Percentiles rank a stretch among this genome's conserved stretches.
These are phyloP conservation scores for Teleopsis dalmanni DNA, from an alignment of 1,140 invertebrate genomes.

Conservation along the genomic window DNA sequence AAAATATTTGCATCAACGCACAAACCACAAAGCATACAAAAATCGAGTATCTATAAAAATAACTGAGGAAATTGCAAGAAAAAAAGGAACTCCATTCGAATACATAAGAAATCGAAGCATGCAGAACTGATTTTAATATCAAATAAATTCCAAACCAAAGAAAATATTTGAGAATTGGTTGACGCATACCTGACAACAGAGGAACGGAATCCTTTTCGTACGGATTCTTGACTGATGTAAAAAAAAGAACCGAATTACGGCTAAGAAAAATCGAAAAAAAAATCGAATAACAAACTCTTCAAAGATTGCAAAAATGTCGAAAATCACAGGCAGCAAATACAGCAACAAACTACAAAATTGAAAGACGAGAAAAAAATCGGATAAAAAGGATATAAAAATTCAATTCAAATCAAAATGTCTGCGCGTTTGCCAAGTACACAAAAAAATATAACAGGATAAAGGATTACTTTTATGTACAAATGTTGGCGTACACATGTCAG, in stretches of 20 bases:
- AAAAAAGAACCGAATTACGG: constrained; percentile 11
- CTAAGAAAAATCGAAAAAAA: neutral
- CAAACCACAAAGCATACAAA: too few species aligned
- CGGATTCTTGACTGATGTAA: too few species aligned
- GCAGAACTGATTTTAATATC: constrained; percentile 5
- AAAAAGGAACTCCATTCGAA: too few species aligned
- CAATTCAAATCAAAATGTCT: constrained; percentile 13
- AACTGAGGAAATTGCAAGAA: too few species aligned
- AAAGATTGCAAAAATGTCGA: neutral
- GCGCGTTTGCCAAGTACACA: neutral
- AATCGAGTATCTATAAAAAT: too few species aligned
- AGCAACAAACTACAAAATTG: neutral
- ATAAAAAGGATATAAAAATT: constrained; percentile 8
- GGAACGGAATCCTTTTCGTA: too few species aligned
- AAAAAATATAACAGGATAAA: constrained; percentile 2
- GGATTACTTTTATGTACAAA: neutral
- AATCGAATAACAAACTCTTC: neutral
- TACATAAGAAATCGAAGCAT: too few species aligned
- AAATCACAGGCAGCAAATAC: neutral
- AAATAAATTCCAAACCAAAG: constrained; percentile 20
- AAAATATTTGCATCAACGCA: too few species aligned
- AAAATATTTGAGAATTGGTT: constrained; percentile 44
- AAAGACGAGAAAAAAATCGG: neutral
- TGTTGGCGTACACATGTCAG: neutral
- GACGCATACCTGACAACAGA: constrained; percentile 35